Evolutionary conservation across 2,888 invertebrate genomes (phyloP), one percentile per base, ranked within the genome.

Genomic region (Calameuta filiformis): DNA sequence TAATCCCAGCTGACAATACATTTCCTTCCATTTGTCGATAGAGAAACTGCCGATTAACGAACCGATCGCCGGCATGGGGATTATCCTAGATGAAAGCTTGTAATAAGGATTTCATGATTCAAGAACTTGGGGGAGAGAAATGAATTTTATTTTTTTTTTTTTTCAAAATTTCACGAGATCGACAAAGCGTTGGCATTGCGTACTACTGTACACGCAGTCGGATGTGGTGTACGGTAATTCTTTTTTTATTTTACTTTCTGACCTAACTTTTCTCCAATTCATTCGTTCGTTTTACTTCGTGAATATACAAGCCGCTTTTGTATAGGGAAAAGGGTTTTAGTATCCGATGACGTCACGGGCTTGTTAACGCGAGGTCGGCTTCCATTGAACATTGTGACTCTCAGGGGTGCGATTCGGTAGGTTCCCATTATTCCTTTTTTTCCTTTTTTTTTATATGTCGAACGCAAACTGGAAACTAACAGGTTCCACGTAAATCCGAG

Each of bases 341-440:
- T 33, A 35, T 30, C 37, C 12, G 12, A 35, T 34, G 31, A 35
- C 33, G 34, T 33, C 74, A 35, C 74, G 35, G 12, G 74, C 74
- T 74, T 40, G 74, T 74, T 74, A 74, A 74, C 74, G 35, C 35
- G 34, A 74, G 31, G 23, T 40, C 37, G 74, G n/a, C 56, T 40
- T 74, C n/a, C 74, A 35, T 40, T 40, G 74, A 74, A 35, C 74
- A 12, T 35, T 40, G 74, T 34, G 71, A 71, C 71, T 71, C 71
- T 34, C 71, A 2, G 31, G 74, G 74, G 35, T 74, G 74, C 74
- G 35, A 35, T 74, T 23, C 23, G 35, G 34, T 35, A n/a, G 74
- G 34, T 74, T 34, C 35, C 34, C 35, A 35, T 74, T 74, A 35
- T 74, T 35, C 6, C 23, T 23, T 56, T 15, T 15, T 37, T 40